Base-by-base conservation (phyloP, 2,797 vertebrate genomes). In the Spheniscus humboldti region DNA sequence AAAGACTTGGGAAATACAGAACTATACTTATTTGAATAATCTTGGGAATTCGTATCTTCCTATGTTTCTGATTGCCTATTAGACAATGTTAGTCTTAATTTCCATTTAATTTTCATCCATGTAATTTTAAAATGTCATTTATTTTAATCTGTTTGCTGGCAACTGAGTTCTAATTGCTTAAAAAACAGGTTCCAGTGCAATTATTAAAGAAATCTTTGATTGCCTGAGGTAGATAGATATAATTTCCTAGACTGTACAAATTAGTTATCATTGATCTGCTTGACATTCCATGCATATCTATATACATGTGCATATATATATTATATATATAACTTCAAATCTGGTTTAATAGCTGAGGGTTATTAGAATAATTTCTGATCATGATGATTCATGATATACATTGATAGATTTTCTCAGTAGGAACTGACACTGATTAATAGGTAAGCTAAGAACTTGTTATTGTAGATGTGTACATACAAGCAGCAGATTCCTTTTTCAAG, bases 131-230 rank as follows among this genome's bases (percentile, higher is more conserved):
- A 97, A 96, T 96, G 80, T 35, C 45, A 24, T 90, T 95, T 94
- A 92, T 97, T 96, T 96, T 93, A 97, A 97, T 96, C 75, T 86
- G 43, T 97, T 97, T 97, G 67, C 94, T 96, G 92, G 90, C 86
- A 97, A 96, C 96, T 97, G 96, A 94, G 72, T 97, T 98, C 79
- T 98, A 98, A 98, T 98, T 98, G 95, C 97, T 98, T 84, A 87
- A 97, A 98, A 97, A 97, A 93, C 92, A 97, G 94, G 76, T 97
- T 98, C 94, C 88, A 98, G 94, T 92, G 95, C 63, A 97, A 94
- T 97, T 98, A 98, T 98, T 98, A 97, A 94, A 97, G 76, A 96
- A 97, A 98, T 94, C 45, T 74, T 96, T 98, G 94, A 97, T 98
- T 97, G 97, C 97, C 91, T 92, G 93, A 96, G 94, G 95, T 97